Conservation (phyloP, 2,888 invertebrate species). For the Harpalus rufipes region DNA sequence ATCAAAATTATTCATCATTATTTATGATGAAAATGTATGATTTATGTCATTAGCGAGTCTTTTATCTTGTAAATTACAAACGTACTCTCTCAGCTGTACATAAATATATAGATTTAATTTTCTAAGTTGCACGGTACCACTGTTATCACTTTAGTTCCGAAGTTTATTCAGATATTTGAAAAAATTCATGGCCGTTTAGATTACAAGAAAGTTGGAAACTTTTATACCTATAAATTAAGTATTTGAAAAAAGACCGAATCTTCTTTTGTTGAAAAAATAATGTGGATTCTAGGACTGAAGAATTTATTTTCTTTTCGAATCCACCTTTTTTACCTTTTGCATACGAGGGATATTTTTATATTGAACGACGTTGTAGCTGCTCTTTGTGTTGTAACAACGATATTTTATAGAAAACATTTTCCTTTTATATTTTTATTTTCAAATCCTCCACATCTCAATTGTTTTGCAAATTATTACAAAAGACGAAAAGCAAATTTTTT, state of each 20-base stretch:
- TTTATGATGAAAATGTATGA: conserved; percentile 47
- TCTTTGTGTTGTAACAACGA: neutral
- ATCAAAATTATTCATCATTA: conserved; percentile 52
- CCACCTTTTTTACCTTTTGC: conserved; percentile 33
- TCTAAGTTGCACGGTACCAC: conserved; percentile 20
- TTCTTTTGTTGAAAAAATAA: conserved; percentile 44
- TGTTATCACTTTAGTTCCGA: neutral
- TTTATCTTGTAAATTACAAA: conserved; percentile 40
- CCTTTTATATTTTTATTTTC: neutral
- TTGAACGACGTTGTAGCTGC: neutral
- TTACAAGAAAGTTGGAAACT: conserved; percentile 45
- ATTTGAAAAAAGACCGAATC: conserved; percentile 43
- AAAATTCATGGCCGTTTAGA: conserved; percentile 40
- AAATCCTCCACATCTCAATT: neutral
- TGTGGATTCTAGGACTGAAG: conserved; percentile 17
- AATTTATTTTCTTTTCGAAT: conserved; percentile 38
- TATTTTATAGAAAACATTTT: neutral
- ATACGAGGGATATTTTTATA: conserved; percentile 12
- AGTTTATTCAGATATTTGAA: conserved; percentile 40
- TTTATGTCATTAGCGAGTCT: conserved; percentile 26
- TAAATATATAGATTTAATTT: conserved; percentile 31
- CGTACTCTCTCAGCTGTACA: conserved; percentile 23
- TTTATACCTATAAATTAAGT: conserved; percentile 43
- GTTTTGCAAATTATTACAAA: neutral
- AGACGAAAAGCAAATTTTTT: too few species aligned